Percentiles rank a stretch among this genome's conserved stretches.
phyloP scores from a whole-genome alignment of 2,113 vertebrate species.

The Mesembrinibis cayennensis region DNA sequence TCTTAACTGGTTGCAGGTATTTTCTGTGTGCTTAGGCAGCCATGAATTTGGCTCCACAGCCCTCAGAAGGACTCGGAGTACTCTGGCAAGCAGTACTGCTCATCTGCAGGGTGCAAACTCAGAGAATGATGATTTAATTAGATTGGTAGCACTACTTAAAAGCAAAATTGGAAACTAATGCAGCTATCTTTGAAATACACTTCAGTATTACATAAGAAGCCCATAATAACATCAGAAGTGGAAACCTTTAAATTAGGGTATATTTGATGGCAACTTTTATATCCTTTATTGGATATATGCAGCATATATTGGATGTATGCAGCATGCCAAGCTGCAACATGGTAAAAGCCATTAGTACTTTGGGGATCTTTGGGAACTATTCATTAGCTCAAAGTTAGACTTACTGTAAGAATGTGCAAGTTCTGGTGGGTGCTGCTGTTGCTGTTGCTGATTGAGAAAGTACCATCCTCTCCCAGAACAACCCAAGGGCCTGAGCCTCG shows the following conservation, averaged over 20 bases:
- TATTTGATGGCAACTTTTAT: not conserved
- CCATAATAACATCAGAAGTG: slow-evolving; percentile 5
- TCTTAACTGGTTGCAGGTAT: not conserved
- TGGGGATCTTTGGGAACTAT: not conserved
- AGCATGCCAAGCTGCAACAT: not conserved
- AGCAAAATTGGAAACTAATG: slow-evolving; percentile 5
- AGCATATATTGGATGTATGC: too few species aligned
- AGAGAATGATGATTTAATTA: slow-evolving; percentile 45
- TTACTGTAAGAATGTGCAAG: not conserved
- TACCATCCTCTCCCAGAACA: not conserved
- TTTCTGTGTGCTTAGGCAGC: not conserved
- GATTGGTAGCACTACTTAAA: slow-evolving; percentile 30
- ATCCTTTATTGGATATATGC: not conserved
- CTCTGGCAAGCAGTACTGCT: not conserved
- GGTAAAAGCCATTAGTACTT: not conserved
- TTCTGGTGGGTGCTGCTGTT: not conserved
- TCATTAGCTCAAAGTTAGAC: not conserved
- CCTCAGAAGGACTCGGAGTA: not conserved
- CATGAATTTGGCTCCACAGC: not conserved
- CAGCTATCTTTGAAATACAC: slow-evolving; percentile 14
- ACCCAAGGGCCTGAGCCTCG: not conserved
- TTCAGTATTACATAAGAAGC: slow-evolving; percentile 1
- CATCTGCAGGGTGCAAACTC: not conserved
- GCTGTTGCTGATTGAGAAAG: not conserved
- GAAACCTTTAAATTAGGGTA: not conserved